Conservation (phyloP, 2,797 vertebrate genomes). For the Calcarius lapponicus region DNA sequence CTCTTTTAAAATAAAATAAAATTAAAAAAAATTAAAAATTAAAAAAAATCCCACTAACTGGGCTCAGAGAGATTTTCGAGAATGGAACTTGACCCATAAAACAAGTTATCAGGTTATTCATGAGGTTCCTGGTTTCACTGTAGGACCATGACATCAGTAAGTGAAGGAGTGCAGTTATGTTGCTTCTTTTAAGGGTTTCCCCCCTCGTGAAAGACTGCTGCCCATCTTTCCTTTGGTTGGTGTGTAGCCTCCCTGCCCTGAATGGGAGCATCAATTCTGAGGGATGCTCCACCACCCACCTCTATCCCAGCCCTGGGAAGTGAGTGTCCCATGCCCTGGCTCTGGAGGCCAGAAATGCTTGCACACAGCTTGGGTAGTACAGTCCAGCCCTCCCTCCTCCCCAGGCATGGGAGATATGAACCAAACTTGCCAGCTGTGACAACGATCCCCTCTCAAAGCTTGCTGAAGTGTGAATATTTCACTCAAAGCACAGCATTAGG, state of each 20-base stretch:
- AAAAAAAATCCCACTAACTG: neutral
- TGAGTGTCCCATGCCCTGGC: neutral
- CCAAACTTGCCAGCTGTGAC: neutral
- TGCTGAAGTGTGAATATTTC: neutral
- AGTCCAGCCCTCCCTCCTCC: neutral
- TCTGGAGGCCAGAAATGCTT: neutral
- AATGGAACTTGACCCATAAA: neutral
- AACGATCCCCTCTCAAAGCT: neutral
- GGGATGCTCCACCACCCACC: neutral
- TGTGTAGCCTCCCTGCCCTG: neutral
- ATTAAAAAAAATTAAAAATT: neutral
- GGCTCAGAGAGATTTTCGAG: slow-evolving; percentile 50
- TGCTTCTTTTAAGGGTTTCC: neutral
- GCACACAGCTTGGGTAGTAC: neutral
- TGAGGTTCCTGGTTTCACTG: slow-evolving; percentile 50
- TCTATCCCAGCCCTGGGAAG: neutral
- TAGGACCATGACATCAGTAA: neutral
- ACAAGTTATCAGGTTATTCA: slow-evolving; percentile 18
- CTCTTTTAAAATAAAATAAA: neutral
- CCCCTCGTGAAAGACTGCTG: neutral
- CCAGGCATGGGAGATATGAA: neutral
- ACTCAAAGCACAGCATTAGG: neutral
- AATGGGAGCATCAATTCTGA: neutral
- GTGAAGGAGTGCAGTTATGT: neutral
- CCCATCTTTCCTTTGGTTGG: neutral